phyloP scores from a whole-genome alignment of 1,140 invertebrate species.

The Leucophenga varia region DNA sequence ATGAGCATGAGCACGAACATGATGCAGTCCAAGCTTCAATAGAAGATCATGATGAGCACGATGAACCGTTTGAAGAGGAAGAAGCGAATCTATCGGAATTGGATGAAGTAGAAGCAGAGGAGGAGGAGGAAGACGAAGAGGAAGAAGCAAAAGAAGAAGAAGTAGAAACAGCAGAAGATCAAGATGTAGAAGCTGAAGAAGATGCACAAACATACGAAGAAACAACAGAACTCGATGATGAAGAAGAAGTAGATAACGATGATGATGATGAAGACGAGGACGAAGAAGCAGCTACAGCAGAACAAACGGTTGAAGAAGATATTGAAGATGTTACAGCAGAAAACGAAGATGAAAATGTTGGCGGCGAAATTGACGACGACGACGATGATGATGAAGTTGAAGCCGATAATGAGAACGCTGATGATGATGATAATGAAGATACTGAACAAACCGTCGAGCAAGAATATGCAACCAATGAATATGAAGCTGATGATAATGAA shows the following conservation, averaged over 20 bases:
- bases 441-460: conserved; percentile 3
- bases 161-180: conserved; percentile 28
- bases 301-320: conserved; percentile 27
- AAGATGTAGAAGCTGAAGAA: conserved; percentile 43
- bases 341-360: conserved; percentile 13
- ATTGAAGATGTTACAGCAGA: too few relatives aligned
- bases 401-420: conserved; percentile 32
- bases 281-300: conserved; percentile 29
- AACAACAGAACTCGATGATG: conserved; percentile 47
- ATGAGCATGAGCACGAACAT: conserved; percentile 58
- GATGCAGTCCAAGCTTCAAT: conserved; percentile 56
- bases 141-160: conserved; percentile 39
- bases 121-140: conserved; percentile 48
- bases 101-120: conserved; percentile 40
- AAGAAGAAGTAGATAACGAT: conserved; percentile 48
- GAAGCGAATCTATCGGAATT: conserved; percentile 42
- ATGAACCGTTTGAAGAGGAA: conserved; percentile 34
- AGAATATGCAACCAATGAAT: conserved; percentile 17
- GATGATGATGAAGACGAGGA: conserved; percentile 31
- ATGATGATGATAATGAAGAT: conserved; percentile 30
- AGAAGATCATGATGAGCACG: conserved; percentile 48
- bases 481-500: conserved; percentile 21
- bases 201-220: conserved; percentile 43
- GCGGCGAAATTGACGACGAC: conserved; percentile 22
- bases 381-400: conserved; percentile 45